Percentiles rank a stretch among this genome's conserved stretches.
Evolutionary conservation across 2,888 invertebrate genomes (phyloP).

Genomic region (Tyria jacobaeae): DNA sequence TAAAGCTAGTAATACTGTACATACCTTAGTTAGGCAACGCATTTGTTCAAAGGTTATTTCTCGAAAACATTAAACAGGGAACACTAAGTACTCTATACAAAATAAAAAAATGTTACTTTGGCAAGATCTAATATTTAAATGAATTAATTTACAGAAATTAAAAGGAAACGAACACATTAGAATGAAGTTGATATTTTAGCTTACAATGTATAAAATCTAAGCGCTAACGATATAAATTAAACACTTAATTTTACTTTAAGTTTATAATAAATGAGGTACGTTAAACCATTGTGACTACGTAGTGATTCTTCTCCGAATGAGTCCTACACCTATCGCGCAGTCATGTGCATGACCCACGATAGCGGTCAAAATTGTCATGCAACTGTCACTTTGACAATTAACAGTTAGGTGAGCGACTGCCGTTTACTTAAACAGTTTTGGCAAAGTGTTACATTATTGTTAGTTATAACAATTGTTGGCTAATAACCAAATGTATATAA

Average conservation of each 20-base stretch:
- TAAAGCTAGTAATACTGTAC: conserved; percentile 86
- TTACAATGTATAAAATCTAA: conserved; percentile 61
- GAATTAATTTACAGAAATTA: conserved; percentile 57
- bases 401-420: not conserved
- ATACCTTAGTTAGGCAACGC: conserved; percentile 76
- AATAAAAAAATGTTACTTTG: conserved; percentile 70
- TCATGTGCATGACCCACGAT: conserved; percentile 51
- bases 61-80: conserved; percentile 52
- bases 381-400: conserved; percentile 6
- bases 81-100: conserved; percentile 69
- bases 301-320: conserved; percentile 64
- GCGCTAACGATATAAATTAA: conserved; percentile 68
- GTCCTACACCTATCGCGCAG: conserved; percentile 53
- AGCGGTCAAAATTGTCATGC: conserved; percentile 44
- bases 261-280: conserved; percentile 84
- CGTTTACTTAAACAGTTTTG: not conserved
- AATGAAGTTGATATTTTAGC: conserved; percentile 50
- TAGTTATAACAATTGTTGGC: not conserved
- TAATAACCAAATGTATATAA: too few relatives aligned
- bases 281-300: conserved; percentile 83
- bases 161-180: conserved; percentile 53
- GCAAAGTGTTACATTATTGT: not conserved
- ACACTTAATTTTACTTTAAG: conserved; percentile 74
- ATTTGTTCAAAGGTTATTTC: conserved; percentile 53
- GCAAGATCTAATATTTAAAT: conserved; percentile 72